A percentile compares a stretch with the other conserved stretches of the same genome.
phyloP scores from a whole-genome alignment of 2,888 invertebrate species.

The Synanthedon vespiformis region DNA sequence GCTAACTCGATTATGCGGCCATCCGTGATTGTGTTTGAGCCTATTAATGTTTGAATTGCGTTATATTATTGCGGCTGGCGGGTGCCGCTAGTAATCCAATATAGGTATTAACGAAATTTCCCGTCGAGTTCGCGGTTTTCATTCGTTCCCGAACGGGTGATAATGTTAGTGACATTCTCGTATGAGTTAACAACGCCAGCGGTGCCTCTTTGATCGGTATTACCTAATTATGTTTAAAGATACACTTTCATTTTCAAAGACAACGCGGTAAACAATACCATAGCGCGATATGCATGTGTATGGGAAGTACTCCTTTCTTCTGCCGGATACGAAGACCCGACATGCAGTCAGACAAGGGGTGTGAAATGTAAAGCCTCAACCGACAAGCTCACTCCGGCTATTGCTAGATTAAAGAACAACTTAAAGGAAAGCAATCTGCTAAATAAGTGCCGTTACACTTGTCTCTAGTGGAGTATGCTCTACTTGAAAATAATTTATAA shows the following conservation, averaged over 20 bases:
- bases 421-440: constrained; percentile 71
- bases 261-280: not conserved
- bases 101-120: constrained; percentile 54
- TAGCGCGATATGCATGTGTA: not conserved
- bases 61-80: constrained; percentile 61
- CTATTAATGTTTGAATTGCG: constrained; percentile 70
- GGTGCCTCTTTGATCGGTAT: constrained; percentile 16
- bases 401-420: constrained; percentile 66
- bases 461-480: constrained; percentile 28
- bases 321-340: not conserved
- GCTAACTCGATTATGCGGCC: constrained; percentile 68
- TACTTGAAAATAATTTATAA: constrained; percentile 17
- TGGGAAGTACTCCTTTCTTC: not conserved
- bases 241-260: not conserved
- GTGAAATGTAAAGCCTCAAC: constrained; percentile 2
- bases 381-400: constrained; percentile 23
- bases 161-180: constrained; percentile 26
- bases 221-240: constrained; percentile 1
- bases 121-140: constrained; percentile 32
- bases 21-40: constrained; percentile 68
- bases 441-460: constrained; percentile 54
- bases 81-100: constrained; percentile 55
- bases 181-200: constrained; percentile 21
- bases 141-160: constrained; percentile 19
- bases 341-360: not conserved